Percentiles rank a stretch among this genome's conserved stretches.
Conservation (phyloP, 2,797 vertebrate species). For the Allobates femoralis region DNA sequence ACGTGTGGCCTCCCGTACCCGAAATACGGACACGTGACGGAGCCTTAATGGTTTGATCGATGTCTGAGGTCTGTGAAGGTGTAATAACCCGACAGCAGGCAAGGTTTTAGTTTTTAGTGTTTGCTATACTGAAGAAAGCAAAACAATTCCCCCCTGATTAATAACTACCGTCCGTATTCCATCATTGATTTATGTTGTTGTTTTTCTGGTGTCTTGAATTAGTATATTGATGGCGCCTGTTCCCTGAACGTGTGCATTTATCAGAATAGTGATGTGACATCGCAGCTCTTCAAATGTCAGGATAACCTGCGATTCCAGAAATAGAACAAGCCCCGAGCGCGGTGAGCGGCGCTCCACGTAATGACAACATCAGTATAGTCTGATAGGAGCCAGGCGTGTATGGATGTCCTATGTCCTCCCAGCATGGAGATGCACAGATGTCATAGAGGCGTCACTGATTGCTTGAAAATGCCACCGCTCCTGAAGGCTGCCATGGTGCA, state of each 20-base stretch:
- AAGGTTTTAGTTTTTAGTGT: neutral
- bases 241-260: neutral
- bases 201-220: neutral
- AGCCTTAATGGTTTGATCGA: neutral
- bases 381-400: no score
- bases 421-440: no score
- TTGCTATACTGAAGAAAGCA: neutral
- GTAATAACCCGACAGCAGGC: neutral
- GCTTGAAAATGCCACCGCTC: no score
- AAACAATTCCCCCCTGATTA: neutral
- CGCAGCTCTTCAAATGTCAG: neutral
- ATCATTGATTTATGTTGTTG: conserved; percentile 1
- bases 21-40: no score
- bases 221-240: neutral
- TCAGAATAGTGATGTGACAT: neutral
- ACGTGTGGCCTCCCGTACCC: no score
- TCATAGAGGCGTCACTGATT: no score
- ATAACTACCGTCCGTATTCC: neutral
- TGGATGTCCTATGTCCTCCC: no score
- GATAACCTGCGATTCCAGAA: neutral
- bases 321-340: neutral
- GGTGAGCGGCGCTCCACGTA: no score
- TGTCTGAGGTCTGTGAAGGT: neutral
- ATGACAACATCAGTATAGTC: no score
- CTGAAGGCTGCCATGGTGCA: no score